Conservation (phyloP, 2,113 vertebrate species). For the Epinephelus moara region DNA sequence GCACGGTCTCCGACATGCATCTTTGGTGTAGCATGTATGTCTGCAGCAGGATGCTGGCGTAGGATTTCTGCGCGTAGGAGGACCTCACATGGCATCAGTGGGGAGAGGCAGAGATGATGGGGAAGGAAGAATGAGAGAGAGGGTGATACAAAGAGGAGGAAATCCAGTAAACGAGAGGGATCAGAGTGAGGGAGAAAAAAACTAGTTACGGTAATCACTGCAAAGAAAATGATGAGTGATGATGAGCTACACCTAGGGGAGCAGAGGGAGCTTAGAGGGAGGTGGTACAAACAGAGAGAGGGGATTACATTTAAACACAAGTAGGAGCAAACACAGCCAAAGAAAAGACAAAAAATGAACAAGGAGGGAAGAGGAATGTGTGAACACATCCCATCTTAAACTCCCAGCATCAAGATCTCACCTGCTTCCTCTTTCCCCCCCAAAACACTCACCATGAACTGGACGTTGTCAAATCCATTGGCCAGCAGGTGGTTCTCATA, state of each 20-base stretch:
- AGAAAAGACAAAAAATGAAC: not conserved
- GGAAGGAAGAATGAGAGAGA: slow-evolving; percentile 20
- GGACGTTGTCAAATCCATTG: slow-evolving; percentile 98
- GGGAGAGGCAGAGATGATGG: slow-evolving; percentile 63
- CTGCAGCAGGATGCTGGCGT: slow-evolving; percentile 58
- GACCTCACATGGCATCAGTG: slow-evolving; percentile 75
- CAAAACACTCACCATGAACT: slow-evolving; percentile 94
- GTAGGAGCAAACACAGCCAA: not conserved
- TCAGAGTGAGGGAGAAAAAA: not conserved
- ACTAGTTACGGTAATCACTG: slow-evolving; percentile 15
- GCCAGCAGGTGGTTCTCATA: slow-evolving; percentile 99
- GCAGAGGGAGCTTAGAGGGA: slow-evolving; percentile 13
- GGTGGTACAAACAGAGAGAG: not conserved
- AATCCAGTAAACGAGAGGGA: slow-evolving; percentile 27
- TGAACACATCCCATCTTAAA: not conserved
- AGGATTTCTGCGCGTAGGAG: slow-evolving; percentile 77
- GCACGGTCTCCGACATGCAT: not conserved
- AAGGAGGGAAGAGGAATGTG: not conserved
- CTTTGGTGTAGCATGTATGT: slow-evolving; percentile 21
- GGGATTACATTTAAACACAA: not conserved
- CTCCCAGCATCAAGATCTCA: not conserved
- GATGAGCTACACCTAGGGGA: slow-evolving; percentile 18
- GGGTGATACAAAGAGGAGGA: slow-evolving; percentile 28
- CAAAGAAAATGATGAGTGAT: slow-evolving; percentile 6
- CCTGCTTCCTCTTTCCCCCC: not conserved